phyloP scores from a whole-genome alignment of 2,797 vertebrate genomes.

The Gallirallus australis region DNA sequence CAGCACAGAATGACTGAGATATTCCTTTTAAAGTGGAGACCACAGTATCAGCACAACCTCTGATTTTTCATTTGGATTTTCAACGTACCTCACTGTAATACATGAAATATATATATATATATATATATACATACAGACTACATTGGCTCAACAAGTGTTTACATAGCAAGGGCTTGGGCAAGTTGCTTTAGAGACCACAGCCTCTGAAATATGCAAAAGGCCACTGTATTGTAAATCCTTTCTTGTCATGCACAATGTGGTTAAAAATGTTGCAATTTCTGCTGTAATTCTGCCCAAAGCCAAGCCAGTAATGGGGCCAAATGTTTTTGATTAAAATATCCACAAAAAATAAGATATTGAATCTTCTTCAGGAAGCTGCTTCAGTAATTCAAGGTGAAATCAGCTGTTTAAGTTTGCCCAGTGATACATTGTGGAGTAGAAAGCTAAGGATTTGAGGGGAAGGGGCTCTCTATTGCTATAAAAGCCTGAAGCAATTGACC shows the following conservation, averaged over 20 bases:
- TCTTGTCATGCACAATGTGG: not conserved
- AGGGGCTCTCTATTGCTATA: not conserved
- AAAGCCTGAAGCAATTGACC: slow-evolving; percentile 16
- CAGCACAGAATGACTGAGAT: not conserved
- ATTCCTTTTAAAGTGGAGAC: not conserved
- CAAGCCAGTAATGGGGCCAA: not conserved
- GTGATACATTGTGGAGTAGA: not conserved
- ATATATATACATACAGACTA: not conserved
- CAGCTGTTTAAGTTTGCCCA: not conserved
- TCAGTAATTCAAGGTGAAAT: not conserved
- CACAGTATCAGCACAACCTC: not conserved
- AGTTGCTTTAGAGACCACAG: not conserved
- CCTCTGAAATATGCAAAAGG: not conserved
- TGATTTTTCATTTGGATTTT: not conserved
- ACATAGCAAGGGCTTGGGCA: not conserved
- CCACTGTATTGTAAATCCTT: not conserved
- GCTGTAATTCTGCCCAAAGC: not conserved
- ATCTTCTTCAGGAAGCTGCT: slow-evolving; percentile 2
- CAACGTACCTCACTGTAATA: not conserved
- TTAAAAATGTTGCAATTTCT: not conserved
- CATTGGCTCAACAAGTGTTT: not conserved
- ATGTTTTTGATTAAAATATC: not conserved
- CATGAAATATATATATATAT: accelerated
- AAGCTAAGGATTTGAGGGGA: not conserved
- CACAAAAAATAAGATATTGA: not conserved